These are phyloP conservation scores for Netelia fuscicornis DNA, from an alignment of 2,888 invertebrate genomes.

Conservation along the genomic window DNA sequence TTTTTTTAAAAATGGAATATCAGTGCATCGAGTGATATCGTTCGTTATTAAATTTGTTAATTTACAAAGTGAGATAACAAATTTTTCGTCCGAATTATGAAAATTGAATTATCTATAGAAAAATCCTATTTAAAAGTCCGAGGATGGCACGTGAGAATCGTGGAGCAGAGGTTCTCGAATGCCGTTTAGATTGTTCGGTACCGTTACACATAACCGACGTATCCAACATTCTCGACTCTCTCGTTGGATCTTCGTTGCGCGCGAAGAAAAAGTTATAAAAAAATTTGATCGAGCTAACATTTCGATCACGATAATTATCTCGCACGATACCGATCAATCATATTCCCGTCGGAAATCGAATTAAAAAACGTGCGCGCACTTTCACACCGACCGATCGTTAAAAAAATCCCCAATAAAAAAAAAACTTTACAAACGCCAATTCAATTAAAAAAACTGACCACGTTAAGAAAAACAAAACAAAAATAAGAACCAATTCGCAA, in stretches of 20 bases:
- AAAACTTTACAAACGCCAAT: no score
- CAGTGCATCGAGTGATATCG: slow-evolving; percentile 22
- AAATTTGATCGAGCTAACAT: background rate
- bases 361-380: no score
- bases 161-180: background rate
- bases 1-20: background rate
- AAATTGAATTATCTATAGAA: background rate
- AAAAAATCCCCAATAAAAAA: no score
- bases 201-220: slow-evolving; percentile 18
- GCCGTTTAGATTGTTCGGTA: slow-evolving; percentile 10
- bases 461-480: no score
- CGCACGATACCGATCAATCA: no score
- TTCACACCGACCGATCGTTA: no score
- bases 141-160: background rate
- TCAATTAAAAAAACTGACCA: no score
- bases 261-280: background rate
- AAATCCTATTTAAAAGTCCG: background rate
- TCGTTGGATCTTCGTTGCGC: background rate
- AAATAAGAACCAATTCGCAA: background rate
- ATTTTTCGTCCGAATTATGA: no score
- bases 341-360: no score
- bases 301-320: no score
- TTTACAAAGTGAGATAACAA: slow-evolving; percentile 5
- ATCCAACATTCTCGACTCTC: slow-evolving; percentile 2
- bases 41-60: background rate